Base-by-base conservation (phyloP, 2,797 vertebrate species). In the Phoxinus dragarum region DNA sequence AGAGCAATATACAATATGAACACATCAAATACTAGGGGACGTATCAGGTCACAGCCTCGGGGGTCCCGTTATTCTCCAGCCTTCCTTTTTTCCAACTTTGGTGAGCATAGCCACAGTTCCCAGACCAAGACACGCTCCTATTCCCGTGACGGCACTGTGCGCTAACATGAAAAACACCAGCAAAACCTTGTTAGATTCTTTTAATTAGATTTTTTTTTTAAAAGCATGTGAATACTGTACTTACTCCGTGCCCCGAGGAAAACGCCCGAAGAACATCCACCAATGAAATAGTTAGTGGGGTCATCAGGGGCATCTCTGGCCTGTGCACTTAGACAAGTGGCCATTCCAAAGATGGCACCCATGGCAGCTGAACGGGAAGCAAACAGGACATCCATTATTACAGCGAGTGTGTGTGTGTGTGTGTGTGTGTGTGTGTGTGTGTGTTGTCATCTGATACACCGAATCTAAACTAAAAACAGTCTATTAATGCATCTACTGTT, bases 261-360 rank as follows among this genome's bases (percentile, higher is more conserved):
- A 40, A 92, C 83, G 69, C 96, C 96, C 0, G 95, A 93, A 0
- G 93, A 90, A 0, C 96, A 97, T 86, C 96, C 96, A 0, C 98
- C 98, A 0, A 98, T 82, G 85, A 99, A 98, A 88, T 98, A 98
- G 91, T 98, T 97, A 64, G 96, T 47, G 0, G 97, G 96, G 83
- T 96, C 96, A 0, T 98, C 94, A 0, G 97, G 96, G 16, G 94
- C 84, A 1, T 96, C 95, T 0, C 97, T 95, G 47, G 94, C 82
- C 42, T 98, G 94, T 38, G 97, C 97, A 6, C 92, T 96, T 71
- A 98, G 80, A 89, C 98, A 99, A 0, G 97, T 96, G 0, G 94
- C 88, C 38, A 96, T 83, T 6, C 97, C 96, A 54, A 99, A 99
- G 81, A 99, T 92, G 1, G 98, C 98, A 42, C 98, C 98, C 4